phyloP scores from a whole-genome alignment of 2,113 vertebrate genomes.

The Azemiops feae region DNA sequence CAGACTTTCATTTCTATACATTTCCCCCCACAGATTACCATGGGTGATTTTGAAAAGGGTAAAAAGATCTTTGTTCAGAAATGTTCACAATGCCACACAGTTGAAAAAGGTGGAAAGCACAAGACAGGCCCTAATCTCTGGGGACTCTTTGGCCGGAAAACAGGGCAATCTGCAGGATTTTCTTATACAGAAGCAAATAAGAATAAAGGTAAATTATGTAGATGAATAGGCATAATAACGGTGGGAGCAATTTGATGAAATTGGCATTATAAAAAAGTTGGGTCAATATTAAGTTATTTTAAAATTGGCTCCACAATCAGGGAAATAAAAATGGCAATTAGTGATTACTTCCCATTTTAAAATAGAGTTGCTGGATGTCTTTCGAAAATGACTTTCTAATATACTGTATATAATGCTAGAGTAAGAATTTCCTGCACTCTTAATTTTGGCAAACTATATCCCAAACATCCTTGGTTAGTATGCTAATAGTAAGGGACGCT shows the following conservation, averaged over 20 bases:
- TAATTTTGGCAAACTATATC: background rate
- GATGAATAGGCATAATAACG: fast-evolving
- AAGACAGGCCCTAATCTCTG: constrained; percentile 80
- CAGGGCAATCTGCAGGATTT: constrained; percentile 75
- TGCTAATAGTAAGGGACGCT: background rate
- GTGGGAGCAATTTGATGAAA: background rate
- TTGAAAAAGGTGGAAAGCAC: constrained; percentile 79
- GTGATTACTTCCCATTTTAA: background rate
- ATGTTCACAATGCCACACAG: constrained; percentile 78
- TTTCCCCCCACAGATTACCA: constrained; percentile 46
- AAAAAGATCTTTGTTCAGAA: constrained; percentile 81
- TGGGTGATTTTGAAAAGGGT: constrained; percentile 74
- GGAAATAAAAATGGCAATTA: background rate
- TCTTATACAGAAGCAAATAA: constrained; percentile 82
- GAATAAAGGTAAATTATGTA: constrained; percentile 73
- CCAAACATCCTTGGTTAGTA: background rate
- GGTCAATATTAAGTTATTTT: background rate
- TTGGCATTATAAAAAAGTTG: background rate
- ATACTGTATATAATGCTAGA: background rate
- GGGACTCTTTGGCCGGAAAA: constrained; percentile 76
- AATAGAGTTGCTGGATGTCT: background rate
- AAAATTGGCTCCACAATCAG: background rate
- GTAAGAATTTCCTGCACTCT: background rate
- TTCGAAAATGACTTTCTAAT: background rate
- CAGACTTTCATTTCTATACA: background rate